Evolutionary conservation across 2,797 vertebrate species (phyloP), one percentile per base, ranked within the genome.

Genomic region (Tinamus major): DNA sequence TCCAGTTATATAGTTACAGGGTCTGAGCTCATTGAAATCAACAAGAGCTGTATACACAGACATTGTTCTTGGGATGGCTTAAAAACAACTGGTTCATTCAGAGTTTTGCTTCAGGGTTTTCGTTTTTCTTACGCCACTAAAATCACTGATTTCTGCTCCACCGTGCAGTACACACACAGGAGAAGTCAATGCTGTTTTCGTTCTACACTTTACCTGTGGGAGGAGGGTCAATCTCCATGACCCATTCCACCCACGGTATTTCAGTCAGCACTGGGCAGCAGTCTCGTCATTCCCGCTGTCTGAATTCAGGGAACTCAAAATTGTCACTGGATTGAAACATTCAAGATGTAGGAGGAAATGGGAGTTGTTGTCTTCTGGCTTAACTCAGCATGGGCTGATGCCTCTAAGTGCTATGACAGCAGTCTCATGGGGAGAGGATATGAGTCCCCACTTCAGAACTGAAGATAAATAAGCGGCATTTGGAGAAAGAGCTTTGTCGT

Each of bases 221-320:
- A 89, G 74, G 87, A 90, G 80, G 93, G 85, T 85, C 91, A 92
- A 93, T 94, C 89, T 84, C 63, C 26, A 59, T 68, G 82, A 95
- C 93, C 96, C 68, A 53, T 94, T 93, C 70, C 91, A 76, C 92
- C 93, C 74, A 90, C 70, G 0, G 37, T 80, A 79, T 53, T 95
- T 77, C 77, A 85, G 70, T 56, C 49, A 81, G 63, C 77, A 35
- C 9, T 26, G 77, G 82, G 92, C 77, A 91, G 79, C 75, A 65
- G 72, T 55, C 10, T 51, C 83, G 89, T 79, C 79, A 59, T 1
- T 91, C 92, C 93, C 75, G 15, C 31, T 4, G 1, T 37, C 61
- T 88, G 42, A 84, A 84, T 63, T 89, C 67, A 53, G 79, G 20
- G 56, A 91, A 53, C 77, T 77, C 56, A 79, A 13, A 77, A 37